phyloP scores from a whole-genome alignment of 2,113 vertebrate genomes.

The Ramphastos sulfuratus region DNA sequence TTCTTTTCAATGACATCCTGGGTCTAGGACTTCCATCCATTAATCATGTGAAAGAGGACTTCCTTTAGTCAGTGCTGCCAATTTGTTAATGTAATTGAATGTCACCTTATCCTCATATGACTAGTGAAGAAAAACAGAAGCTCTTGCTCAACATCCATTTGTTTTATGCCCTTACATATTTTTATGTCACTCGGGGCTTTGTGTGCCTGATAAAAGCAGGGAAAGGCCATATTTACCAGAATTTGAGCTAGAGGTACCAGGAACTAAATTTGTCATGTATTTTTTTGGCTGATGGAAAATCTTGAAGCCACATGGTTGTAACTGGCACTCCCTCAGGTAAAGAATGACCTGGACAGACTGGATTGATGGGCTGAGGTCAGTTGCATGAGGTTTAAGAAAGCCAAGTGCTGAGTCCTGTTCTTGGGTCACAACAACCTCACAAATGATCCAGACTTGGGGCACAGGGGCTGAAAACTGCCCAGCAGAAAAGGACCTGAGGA shows the following conservation, averaged over 20 bases:
- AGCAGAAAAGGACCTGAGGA: too few species aligned
- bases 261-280: not conserved
- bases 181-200: not conserved
- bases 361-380: too few species aligned
- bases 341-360: not conserved
- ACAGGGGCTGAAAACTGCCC: too few species aligned
- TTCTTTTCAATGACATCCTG: constrained; percentile 32
- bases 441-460: too few species aligned
- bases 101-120: constrained; percentile 50
- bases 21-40: constrained; percentile 26
- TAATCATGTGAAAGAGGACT: constrained; percentile 39
- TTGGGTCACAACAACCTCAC: too few species aligned
- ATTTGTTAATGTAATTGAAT: constrained; percentile 67
- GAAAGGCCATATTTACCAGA: constrained; percentile 31
- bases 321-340: not conserved
- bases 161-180: constrained; percentile 59
- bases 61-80: constrained; percentile 51
- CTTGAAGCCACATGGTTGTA: not conserved
- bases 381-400: too few species aligned
- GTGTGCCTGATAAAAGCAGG: not conserved
- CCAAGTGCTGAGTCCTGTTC: too few species aligned
- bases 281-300: not conserved
- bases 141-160: constrained; percentile 61
- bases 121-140: constrained; percentile 31
- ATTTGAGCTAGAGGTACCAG: not conserved